Base-by-base conservation (phyloP, 92 coral and sea anemone species). In the Porites rus region DNA sequence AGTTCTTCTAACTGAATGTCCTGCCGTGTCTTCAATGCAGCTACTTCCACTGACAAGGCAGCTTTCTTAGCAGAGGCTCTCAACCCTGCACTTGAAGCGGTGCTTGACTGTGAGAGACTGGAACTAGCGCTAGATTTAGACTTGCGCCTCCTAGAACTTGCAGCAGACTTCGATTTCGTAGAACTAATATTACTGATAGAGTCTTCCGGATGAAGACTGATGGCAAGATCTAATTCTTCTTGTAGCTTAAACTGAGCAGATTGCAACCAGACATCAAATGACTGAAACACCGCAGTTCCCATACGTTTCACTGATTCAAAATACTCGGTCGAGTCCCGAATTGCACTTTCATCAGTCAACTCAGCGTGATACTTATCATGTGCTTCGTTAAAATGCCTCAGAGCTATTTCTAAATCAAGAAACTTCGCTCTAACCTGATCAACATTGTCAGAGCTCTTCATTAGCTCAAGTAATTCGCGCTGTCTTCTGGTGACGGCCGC, bases 361-460 rank as follows among this genome's bases (percentile, higher is more conserved):
- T 58, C 82, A 77, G 69, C 82, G 58, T 77, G 82, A 78, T 78
- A 78, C 82, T 46, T 78, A 17, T 63, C 82, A 78, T 78, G 82
- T 78, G 72, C 67, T 81, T 81, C 85, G 18, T 81, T n/a, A 81
- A 81, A 81, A 53, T 67, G 25, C 1, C 25, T 24, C 25, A 24
- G 0, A 24, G 25, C 25, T 24, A 24, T 1, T 24, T 24, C 25
- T 24, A 24, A 24, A 24, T 24, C 25, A 24, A 24, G 25, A 24
- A 24, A 24, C 25, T 24, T 24, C 25, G 25, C 25, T 24, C 25
- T 24, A 24, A 24, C 25, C 25, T 24, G 25, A 24, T 24, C 25
- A 24, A 24, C 25, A 24, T 24, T 24, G 25, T 24, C 25, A 24
- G 25, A 24, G 25, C 25, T 24, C 25, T 24, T 24, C 25, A 24